These are phyloP conservation scores for Drosophila nebulosa DNA, from an alignment of 1,140 invertebrate species.

Conservation along the genomic window DNA sequence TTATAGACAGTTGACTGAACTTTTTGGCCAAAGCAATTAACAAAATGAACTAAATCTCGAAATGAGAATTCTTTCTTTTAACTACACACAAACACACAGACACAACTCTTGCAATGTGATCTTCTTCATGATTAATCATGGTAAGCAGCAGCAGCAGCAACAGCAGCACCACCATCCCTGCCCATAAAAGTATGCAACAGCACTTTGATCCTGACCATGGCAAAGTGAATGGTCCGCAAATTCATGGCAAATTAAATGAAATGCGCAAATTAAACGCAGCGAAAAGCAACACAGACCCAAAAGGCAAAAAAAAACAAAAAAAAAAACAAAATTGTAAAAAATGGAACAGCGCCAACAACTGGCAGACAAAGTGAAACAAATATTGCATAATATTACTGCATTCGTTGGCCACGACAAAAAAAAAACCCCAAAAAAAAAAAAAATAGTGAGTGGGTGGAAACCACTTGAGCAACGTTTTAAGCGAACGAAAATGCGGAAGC, in stretches of 20 bases:
- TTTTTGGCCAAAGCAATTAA: slow-evolving; percentile 5
- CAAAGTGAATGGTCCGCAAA: slow-evolving; percentile 46
- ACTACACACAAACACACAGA: not conserved
- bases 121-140: not conserved
- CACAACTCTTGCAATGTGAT: not conserved
- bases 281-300: not conserved
- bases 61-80: not conserved
- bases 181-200: too few relatives aligned
- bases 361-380: slow-evolving; percentile 58
- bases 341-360: slow-evolving; percentile 11
- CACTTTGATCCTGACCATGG: too few relatives aligned
- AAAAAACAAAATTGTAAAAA: not conserved
- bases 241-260: slow-evolving; percentile 55
- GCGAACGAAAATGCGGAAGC: slow-evolving; percentile 57
- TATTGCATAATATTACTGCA: slow-evolving; percentile 69
- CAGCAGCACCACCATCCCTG: not conserved
- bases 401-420: not conserved
- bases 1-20: slow-evolving; percentile 33
- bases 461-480: slow-evolving; percentile 46
- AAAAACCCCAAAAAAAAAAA: not conserved
- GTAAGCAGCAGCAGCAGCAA: not conserved
- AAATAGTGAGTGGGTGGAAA: not conserved
- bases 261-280: slow-evolving; percentile 47
- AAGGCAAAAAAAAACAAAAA: slow-evolving; percentile 1
- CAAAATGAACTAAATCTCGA: slow-evolving; percentile 4